phyloP scores from a whole-genome alignment of 2,888 invertebrate species.

The Plagodis dolabraria region DNA sequence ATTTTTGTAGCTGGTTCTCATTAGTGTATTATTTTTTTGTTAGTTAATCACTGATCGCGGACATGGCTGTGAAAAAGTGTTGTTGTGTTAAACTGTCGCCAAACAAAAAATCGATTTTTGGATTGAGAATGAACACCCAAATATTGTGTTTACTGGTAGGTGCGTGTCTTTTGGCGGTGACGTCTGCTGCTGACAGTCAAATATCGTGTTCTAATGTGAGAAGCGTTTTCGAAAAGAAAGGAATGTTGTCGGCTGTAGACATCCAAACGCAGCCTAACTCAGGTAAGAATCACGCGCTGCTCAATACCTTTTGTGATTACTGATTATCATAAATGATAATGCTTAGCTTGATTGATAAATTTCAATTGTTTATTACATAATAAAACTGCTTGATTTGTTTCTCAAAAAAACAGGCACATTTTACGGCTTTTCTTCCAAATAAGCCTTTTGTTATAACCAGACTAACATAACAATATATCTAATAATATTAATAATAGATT shows the following conservation, averaged over 20 bases:
- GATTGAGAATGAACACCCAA: constrained; percentile 76
- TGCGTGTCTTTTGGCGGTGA: constrained; percentile 65
- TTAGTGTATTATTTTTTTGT: constrained; percentile 51
- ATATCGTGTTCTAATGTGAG: constrained; percentile 80
- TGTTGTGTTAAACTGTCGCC: constrained; percentile 79
- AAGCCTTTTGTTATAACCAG: no score
- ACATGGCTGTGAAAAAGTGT: constrained; percentile 82
- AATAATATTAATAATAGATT: no score
- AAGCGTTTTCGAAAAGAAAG: constrained; percentile 79
- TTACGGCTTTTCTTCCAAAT: no score
- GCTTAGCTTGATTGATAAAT: no score
- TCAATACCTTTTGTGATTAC: constrained; percentile 38
- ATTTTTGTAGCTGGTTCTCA: constrained; percentile 58
- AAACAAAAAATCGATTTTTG: constrained; percentile 83
- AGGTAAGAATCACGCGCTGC: constrained; percentile 75
- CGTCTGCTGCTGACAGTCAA: constrained; percentile 66
- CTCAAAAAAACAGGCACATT: no score
- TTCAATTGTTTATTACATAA: not conserved
- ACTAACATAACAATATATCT: no score
- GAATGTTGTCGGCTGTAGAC: constrained; percentile 76
- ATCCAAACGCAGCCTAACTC: constrained; percentile 79
- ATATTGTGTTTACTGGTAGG: constrained; percentile 76
- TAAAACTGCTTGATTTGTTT: constrained; percentile 41
- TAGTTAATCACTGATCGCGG: constrained; percentile 46
- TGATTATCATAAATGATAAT: constrained; percentile 63